A percentile compares a stretch with the other conserved stretches of the same genome.
Evolutionary conservation across 2,888 invertebrate genomes (phyloP).

Genomic region (Drosophila imparisetae): DNA sequence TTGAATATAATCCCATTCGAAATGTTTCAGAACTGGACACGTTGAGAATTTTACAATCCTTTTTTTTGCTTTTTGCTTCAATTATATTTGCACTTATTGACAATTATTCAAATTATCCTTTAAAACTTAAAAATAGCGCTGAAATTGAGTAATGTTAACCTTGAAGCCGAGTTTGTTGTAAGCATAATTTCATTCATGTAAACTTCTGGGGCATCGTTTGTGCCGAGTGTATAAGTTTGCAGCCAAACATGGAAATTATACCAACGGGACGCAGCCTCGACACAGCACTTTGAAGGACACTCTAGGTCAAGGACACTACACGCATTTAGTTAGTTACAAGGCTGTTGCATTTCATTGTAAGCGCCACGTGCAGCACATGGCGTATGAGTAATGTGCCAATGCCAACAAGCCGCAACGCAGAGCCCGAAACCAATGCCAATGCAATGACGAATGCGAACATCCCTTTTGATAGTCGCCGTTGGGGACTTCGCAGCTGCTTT

Average conservation of each 20-base stretch:
- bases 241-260: constrained; percentile 19
- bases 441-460: constrained; percentile 18
- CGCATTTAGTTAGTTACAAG: constrained; percentile 16
- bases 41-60: not conserved
- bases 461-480: constrained; percentile 42
- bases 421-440: not conserved
- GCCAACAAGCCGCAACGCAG: constrained; percentile 24
- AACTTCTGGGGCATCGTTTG: not conserved
- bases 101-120: not conserved
- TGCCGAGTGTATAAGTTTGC: constrained; percentile 6
- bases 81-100: not conserved
- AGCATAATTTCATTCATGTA: not conserved
- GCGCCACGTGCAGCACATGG: constrained; percentile 34
- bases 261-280: constrained; percentile 23
- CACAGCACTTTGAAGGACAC: constrained; percentile 15
- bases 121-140: not conserved
- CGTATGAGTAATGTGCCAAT: constrained; percentile 57
- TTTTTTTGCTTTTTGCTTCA: not conserved
- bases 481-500: not conserved
- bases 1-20: not conserved
- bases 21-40: not conserved
- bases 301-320: constrained; percentile 24
- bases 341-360: constrained; percentile 35
- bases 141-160: not conserved
- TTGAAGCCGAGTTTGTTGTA: not conserved